Evolutionary conservation across 1,140 invertebrate species (phyloP), one percentile per base, ranked within the genome.

Genomic region (Mercenaria mercenaria): DNA sequence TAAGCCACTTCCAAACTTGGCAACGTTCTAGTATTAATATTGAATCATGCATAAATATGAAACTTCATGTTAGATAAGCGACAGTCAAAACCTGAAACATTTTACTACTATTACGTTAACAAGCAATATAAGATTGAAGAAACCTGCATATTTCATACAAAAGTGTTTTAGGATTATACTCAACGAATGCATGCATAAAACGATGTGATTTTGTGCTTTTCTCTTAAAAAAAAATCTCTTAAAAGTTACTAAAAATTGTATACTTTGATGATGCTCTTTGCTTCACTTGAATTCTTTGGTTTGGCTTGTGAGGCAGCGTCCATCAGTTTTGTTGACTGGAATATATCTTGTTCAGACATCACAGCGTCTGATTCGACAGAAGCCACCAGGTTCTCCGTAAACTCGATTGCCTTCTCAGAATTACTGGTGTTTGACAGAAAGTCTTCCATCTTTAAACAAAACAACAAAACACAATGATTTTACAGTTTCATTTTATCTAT

Each of bases 281-380:
- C 88, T 26, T 39, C 50, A 69, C 67, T 76, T 11, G 81, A 67
- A 37, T 89, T 89, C n/a, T 77, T 83, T 29, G 88, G 81, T 26
- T 59, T 59, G 13, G 72, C 72, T n/a, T 61, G 32, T 20, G 79
- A 32, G 0, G 69, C 88, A 0, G 79, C 69, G 11, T 74, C n/a
- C 64, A 89, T 83, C 1, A 89, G 69, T 37, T 82, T 82, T 10
- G 88, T 89, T 29, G 88, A 76, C 29, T 89, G 69, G 32, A 56
- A 83, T 37, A 89, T 52, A 47, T 89, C 88, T 37, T 84, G 79
- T 56, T 89, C 69, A 1, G 88, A 89, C 69, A 89, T 74, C 15
- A 41, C 56, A 41, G 3, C 32, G 18, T 59, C 64, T 26, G 88
- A 50, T 18, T 59, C 80, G 1, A 39, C 41, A n/a, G 52, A 56